Base-by-base conservation (phyloP, 2,888 invertebrate species). In the Eupithecia centaureata region DNA sequence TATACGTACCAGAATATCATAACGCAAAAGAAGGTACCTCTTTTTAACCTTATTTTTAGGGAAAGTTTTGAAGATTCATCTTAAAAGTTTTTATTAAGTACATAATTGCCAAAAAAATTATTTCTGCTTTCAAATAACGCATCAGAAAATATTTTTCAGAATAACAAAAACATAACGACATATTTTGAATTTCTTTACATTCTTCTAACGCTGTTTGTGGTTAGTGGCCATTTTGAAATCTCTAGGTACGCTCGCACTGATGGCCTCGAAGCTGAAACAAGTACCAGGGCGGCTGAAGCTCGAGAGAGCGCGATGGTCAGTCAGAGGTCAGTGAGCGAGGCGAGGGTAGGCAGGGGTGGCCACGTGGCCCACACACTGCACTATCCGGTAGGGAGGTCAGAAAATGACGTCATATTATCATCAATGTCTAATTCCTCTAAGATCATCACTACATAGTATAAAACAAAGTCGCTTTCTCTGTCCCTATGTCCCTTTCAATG, bases 201-300 rank as follows among this genome's bases (percentile, higher is more conserved):
- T 10, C 47, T n/a, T n/a, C n/a, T n/a, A n/a, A n/a, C n/a, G n/a
- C n/a, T n/a, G n/a, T 27, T 15, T 27, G 52, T n/a, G 52, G 7
- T 27, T 27, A 15, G 27, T 5, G 52, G 27, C 13, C 27, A 52
- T 52, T 52, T 52, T 30, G n/a, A 28, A 27, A n/a, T 10, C 15
- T 56, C 56, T 56, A 28, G 30, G 52, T 28, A 56, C 56, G 35
- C 35, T 58, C 5, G 58, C 58, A 2, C 56, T 33, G 33, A 22
- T 33, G 58, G 58, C 33, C 33, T 58, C 58, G 32, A 5, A 58
- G 33, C 58, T 58, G 58, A 33, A 56, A 56, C 8, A 56, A 30
- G 28, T 56, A 56, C 56, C n/a, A 56, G 30, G 56, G 56, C 18
- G 10, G 18, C 56, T 30, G 28, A 56, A 56, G 18, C 18, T 56